Conservation (phyloP, 1,140 invertebrate genomes). For the Atta colombica region DNA sequence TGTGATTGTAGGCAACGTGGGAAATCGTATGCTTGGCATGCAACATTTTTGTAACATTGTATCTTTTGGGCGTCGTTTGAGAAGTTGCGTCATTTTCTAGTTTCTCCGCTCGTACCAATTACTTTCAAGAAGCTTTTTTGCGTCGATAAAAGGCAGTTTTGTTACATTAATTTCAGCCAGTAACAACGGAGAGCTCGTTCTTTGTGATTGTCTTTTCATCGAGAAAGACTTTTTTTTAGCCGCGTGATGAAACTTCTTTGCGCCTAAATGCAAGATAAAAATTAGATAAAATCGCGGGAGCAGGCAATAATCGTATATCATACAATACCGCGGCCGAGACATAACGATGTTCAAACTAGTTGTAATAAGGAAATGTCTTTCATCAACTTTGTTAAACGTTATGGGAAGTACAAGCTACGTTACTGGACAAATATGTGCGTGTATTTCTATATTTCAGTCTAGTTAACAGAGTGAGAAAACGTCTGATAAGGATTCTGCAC, state of each 20-base stretch:
- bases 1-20: constrained; percentile 48
- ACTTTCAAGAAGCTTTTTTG: not conserved
- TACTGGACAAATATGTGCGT: constrained; percentile 59
- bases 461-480: constrained; percentile 42
- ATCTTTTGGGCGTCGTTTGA: constrained; percentile 51
- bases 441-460: constrained; percentile 58
- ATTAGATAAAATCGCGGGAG: constrained; percentile 39
- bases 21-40: constrained; percentile 28
- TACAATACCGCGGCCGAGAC: constrained; percentile 72
- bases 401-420: constrained; percentile 79
- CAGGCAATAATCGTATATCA: constrained; percentile 61
- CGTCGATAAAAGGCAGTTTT: not conserved
- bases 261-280: constrained; percentile 63
- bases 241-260: constrained; percentile 33
- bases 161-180: constrained; percentile 2
- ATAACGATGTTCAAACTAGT: constrained; percentile 75
- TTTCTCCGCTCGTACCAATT: constrained; percentile 25
- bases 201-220: not conserved
- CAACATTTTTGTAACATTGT: constrained; percentile 31
- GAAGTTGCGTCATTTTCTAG: constrained; percentile 42
- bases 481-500: constrained; percentile 32
- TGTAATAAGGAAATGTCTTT: constrained; percentile 83
- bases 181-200: not conserved
- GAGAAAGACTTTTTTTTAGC: not conserved
- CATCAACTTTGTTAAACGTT: constrained; percentile 82